phyloP scores from a whole-genome alignment of 2,797 vertebrate genomes.

The Hoplostethus mediterraneus region DNA sequence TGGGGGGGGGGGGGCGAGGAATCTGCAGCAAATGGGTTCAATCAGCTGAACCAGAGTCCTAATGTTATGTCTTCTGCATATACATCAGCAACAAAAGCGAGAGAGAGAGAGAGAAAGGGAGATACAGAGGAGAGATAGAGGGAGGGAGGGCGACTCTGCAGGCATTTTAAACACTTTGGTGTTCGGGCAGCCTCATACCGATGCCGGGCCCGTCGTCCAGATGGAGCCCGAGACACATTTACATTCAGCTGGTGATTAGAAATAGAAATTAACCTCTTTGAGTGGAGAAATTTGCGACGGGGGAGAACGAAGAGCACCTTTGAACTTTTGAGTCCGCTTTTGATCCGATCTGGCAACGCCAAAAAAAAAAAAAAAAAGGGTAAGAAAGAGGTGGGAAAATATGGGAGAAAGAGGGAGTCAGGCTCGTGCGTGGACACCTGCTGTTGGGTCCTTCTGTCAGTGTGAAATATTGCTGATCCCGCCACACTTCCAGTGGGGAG shows the following conservation, averaged over 20 bases:
- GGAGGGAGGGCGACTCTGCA: constrained; percentile 54
- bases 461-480: constrained; percentile 86
- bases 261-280: constrained; percentile 51
- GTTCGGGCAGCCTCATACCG: constrained; percentile 75
- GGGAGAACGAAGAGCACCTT: constrained; percentile 35
- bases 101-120: constrained; percentile 29
- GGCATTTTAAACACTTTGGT: constrained; percentile 81
- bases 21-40: constrained; percentile 79
- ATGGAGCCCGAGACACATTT: constrained; percentile 70
- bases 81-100: constrained; percentile 61
- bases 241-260: constrained; percentile 76
- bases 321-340: constrained; percentile 45
- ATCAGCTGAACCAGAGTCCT: constrained; percentile 82
- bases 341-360: constrained; percentile 65
- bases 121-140: constrained; percentile 16
- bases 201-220: constrained; percentile 67
- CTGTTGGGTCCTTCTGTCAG: constrained; percentile 85
- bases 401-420: constrained; percentile 51
- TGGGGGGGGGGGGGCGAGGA: constrained; percentile 62
- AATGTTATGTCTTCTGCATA: constrained; percentile 70
- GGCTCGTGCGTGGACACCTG: constrained; percentile 71
- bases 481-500: constrained; percentile 80
- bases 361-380: background rate
- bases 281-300: constrained; percentile 37
- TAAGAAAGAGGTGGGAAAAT: constrained; percentile 38